Conservation (phyloP, 2,797 vertebrate species). For the Enteromius argenteus region DNA sequence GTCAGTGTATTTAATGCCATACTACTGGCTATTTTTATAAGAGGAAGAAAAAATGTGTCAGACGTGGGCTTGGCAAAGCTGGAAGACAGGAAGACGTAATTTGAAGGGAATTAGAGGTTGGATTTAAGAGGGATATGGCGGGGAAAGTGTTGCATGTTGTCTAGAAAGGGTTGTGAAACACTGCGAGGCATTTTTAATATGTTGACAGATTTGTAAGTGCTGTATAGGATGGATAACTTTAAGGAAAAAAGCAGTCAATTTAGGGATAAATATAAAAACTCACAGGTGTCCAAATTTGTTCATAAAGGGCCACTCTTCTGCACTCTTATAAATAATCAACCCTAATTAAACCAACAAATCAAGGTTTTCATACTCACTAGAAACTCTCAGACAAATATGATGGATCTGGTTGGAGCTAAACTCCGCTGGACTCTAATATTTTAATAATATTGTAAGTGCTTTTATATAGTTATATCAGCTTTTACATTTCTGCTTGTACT, state of each 20-base stretch:
- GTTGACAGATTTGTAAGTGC: background rate
- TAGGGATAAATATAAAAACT: background rate
- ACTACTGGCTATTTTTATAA: conserved; percentile 21
- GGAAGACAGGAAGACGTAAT: background rate
- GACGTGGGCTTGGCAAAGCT: background rate
- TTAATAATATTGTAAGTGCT: background rate
- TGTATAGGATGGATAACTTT: background rate
- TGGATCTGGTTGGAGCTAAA: background rate
- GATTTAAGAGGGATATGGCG: background rate
- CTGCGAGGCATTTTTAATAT: background rate
- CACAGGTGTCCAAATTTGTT: background rate
- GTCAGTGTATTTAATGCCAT: conserved; percentile 27
- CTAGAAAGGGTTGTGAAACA: background rate
- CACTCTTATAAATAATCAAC: too few relatives aligned
- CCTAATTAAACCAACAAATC: background rate
- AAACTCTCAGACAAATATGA: background rate
- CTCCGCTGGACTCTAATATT: background rate
- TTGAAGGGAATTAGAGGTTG: background rate
- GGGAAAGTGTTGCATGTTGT: background rate
- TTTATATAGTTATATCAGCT: background rate
- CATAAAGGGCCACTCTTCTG: background rate
- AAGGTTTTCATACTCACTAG: background rate
- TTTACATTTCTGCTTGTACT: background rate
- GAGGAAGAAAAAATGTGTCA: conserved; percentile 1
- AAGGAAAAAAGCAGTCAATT: background rate